Conservation (phyloP, 2,797 vertebrate species). For the Nyctalus aviator region DNA sequence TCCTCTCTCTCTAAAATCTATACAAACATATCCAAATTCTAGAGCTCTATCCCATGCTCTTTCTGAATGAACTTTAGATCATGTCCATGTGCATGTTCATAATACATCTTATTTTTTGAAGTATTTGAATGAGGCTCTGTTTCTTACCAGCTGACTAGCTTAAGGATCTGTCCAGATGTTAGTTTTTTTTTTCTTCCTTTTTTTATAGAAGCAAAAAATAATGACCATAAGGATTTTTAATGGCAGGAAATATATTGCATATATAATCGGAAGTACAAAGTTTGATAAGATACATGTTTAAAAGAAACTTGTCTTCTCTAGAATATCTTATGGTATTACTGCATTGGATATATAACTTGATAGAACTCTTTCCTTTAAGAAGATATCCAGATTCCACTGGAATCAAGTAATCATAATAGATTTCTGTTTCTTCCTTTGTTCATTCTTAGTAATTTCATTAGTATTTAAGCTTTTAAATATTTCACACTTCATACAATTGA, state of each 20-base stretch:
- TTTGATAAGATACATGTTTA: constrained; percentile 37
- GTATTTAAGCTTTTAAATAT: constrained; percentile 24
- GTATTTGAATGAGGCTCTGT: background rate
- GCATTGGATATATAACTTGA: background rate
- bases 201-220: background rate
- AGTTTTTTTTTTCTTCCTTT: background rate
- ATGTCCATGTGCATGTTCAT: background rate
- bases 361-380: background rate
- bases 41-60: background rate
- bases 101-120: background rate
- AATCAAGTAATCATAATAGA: background rate
- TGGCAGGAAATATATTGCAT: background rate
- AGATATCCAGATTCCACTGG: background rate
- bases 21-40: background rate
- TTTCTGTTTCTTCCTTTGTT: constrained; percentile 34
- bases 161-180: background rate
- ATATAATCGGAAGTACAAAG: background rate
- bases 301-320: background rate
- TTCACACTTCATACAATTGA: background rate
- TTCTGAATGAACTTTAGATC: background rate
- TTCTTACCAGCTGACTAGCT: background rate
- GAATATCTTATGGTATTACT: background rate
- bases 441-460: constrained; percentile 30
- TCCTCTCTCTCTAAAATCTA: background rate
- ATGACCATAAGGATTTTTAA: background rate